Conservation (phyloP, 2,113 vertebrate genomes). For the Istiophorus platypterus region DNA sequence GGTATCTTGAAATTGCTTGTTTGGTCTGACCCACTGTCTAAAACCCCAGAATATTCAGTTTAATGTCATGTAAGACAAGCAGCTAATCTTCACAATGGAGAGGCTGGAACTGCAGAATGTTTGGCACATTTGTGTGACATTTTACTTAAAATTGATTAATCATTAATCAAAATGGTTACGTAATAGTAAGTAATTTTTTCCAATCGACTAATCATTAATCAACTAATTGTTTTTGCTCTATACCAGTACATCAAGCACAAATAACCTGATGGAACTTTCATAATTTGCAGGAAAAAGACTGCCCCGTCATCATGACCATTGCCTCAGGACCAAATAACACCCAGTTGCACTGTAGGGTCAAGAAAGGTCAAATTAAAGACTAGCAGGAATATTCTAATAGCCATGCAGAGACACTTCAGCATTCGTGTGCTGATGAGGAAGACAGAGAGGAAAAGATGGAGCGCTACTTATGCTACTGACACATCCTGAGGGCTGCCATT, state of each 20-base stretch:
- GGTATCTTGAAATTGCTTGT: not conserved
- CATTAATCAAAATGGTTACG: not conserved
- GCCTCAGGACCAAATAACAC: conserved; percentile 45
- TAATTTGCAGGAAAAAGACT: not conserved
- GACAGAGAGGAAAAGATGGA: conserved; percentile 58
- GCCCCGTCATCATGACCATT: not conserved
- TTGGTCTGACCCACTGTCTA: too few relatives aligned
- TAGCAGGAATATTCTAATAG: conserved; percentile 46
- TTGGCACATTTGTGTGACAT: not conserved
- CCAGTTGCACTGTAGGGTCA: conserved; percentile 38
- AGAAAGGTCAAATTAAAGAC: conserved; percentile 14
- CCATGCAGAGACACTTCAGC: conserved; percentile 46
- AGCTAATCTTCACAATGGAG: not conserved
- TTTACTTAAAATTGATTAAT: not conserved
- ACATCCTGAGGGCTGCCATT: conserved; percentile 42
- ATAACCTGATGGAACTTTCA: conserved; percentile 17
- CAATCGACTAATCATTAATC: not conserved
- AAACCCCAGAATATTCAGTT: not conserved
- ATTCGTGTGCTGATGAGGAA: conserved; percentile 64
- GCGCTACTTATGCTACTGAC: conserved; percentile 31
- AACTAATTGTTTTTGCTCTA: not conserved
- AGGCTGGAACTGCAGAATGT: not conserved
- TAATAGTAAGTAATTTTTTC: not conserved
- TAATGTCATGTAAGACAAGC: not conserved
- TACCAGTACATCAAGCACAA: not conserved